Conservation (phyloP, 1,140 invertebrate species). For the Lasioglossum baleicum region DNA sequence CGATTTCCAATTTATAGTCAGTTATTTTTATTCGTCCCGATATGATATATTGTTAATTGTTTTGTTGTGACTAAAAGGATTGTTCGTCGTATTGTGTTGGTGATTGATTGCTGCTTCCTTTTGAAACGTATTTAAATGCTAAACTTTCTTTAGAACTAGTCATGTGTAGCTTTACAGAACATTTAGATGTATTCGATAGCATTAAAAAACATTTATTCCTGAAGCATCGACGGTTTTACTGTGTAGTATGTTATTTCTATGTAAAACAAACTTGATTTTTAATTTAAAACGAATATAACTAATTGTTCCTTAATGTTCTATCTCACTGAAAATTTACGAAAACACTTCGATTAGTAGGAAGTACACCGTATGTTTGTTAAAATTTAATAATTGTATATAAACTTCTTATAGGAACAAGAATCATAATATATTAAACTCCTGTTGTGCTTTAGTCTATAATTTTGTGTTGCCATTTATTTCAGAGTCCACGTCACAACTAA, state of each 20-base stretch:
- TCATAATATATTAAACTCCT: slow-evolving; percentile 19
- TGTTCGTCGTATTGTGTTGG: neutral
- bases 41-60: no score
- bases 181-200: slow-evolving; percentile 34
- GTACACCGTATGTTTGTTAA: slow-evolving; percentile 12
- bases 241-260: slow-evolving; percentile 6
- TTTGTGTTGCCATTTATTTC: neutral
- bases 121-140: slow-evolving; percentile 20
- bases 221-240: slow-evolving; percentile 1
- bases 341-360: slow-evolving; percentile 3
- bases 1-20: no score
- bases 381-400: slow-evolving; percentile 31
- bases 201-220: slow-evolving; percentile 11
- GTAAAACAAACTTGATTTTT: neutral
- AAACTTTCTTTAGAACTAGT: slow-evolving; percentile 65
- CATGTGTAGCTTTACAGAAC: slow-evolving; percentile 62
- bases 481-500: neutral
- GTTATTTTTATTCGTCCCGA: no score
- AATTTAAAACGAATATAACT: slow-evolving; percentile 11
- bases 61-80: neutral
- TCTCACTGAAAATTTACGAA: neutral
- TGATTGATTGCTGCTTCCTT: slow-evolving; percentile 16
- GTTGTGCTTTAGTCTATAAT: neutral
- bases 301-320: slow-evolving; percentile 11
- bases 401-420: slow-evolving; percentile 31